Percentiles rank a stretch among this genome's conserved stretches.
Evolutionary conservation across 2,797 vertebrate genomes (phyloP).

Genomic region (Mus minutoides): DNA sequence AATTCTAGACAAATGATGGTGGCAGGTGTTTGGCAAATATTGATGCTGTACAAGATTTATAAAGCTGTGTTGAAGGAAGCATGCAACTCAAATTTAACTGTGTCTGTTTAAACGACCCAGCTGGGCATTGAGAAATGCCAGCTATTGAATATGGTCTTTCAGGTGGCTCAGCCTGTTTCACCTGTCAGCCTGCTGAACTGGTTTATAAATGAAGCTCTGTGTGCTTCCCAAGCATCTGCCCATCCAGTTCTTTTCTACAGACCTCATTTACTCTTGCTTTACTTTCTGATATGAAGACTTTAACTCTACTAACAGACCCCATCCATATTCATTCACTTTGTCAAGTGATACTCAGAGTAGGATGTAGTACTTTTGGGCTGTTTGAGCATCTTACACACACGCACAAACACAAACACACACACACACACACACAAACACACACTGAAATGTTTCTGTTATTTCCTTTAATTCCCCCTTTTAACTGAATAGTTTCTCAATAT

Average conservation of each 20-base stretch:
- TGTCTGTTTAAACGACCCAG: constrained; percentile 78
- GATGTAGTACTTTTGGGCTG: constrained; percentile 65
- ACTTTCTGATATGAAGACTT: neutral
- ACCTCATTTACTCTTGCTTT: constrained; percentile 30
- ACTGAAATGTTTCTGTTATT: neutral
- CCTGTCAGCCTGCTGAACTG: constrained; percentile 77
- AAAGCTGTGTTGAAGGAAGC: constrained; percentile 68
- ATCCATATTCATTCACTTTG: constrained; percentile 74
- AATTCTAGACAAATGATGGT: constrained; percentile 64
- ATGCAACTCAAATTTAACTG: constrained; percentile 78
- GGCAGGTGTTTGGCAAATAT: constrained; percentile 67
- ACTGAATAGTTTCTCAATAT: neutral
- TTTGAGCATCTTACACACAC: constrained; percentile 52
- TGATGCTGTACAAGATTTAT: constrained; percentile 71
- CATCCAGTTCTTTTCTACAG: neutral
- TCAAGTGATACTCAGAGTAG: constrained; percentile 72
- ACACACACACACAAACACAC: neutral
- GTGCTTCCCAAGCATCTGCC: constrained; percentile 16
- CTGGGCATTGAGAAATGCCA: constrained; percentile 77
- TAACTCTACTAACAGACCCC: neutral
- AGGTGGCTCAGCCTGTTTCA: constrained; percentile 73
- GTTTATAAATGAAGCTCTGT: constrained; percentile 73
- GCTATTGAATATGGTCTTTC: constrained; percentile 82
- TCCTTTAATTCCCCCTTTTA: constrained; percentile 17
- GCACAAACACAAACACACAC: neutral